phyloP scores from a whole-genome alignment of 2,797 vertebrate species.

The Eidolon dupreanum region DNA sequence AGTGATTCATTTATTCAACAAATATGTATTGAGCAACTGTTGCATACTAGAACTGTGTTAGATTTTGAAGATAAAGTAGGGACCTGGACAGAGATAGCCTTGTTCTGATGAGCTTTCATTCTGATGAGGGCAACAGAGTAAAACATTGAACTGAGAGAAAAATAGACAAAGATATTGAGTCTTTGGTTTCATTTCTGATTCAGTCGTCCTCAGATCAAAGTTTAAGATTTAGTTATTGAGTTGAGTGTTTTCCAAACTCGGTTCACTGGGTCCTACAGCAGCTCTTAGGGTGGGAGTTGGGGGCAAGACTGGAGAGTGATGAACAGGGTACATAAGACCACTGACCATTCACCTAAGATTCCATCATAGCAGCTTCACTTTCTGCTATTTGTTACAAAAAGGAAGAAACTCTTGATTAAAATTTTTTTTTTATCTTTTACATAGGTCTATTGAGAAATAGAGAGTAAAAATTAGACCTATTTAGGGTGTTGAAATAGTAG shows the following conservation, averaged over 20 bases:
- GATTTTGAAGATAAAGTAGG: background rate
- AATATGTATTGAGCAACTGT: background rate
- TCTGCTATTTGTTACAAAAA: slow-evolving; percentile 23
- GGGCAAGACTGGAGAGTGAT: background rate
- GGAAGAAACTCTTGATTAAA: background rate
- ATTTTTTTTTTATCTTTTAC: background rate
- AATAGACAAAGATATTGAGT: background rate
- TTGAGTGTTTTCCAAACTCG: background rate
- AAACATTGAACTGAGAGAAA: background rate
- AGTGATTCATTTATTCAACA: background rate
- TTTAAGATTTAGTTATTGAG: background rate
- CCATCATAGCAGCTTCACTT: background rate
- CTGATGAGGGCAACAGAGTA: background rate
- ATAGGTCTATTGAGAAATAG: background rate
- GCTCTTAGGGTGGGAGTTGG: background rate
- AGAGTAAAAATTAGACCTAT: background rate
- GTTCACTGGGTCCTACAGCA: background rate
- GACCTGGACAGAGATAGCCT: background rate
- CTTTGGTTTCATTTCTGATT: background rate
- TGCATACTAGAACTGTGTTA: background rate
- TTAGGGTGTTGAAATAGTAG: slow-evolving; percentile 9
- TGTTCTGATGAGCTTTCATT: background rate
- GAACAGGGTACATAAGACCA: background rate
- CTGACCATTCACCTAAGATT: background rate
- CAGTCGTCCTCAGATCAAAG: background rate